A percentile compares a stretch with the other conserved stretches of the same genome.
Conservation (phyloP, 2,113 vertebrate genomes). For the Melanotaenia duboulayi region DNA sequence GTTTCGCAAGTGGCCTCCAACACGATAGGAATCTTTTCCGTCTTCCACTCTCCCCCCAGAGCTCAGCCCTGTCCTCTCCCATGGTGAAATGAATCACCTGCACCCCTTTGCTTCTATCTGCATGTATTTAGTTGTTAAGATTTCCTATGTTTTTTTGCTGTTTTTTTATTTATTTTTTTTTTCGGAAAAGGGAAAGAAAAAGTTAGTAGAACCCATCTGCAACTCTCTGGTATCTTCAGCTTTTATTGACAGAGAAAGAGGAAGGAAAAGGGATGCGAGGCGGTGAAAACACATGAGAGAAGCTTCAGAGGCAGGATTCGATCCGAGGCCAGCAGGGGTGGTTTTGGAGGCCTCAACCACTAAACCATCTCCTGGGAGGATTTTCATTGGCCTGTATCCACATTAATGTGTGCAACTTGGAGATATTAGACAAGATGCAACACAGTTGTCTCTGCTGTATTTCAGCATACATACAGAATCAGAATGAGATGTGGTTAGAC, state of each 20-base stretch:
- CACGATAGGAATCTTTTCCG: constrained; percentile 55
- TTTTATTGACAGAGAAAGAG: constrained; percentile 51
- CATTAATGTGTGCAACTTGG: constrained; percentile 40
- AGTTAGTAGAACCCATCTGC: constrained; percentile 30
- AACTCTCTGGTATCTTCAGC: constrained; percentile 37
- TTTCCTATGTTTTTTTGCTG: constrained; percentile 17
- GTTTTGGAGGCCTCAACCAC: constrained; percentile 56
- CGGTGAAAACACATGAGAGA: constrained; percentile 50
- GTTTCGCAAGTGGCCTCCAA: constrained; percentile 69
- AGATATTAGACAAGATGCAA: constrained; percentile 48
- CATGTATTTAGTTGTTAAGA: constrained; percentile 25
- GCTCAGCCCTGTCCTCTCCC: constrained; percentile 60
- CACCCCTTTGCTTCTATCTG: constrained; percentile 34
- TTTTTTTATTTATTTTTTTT: too few relatives aligned
- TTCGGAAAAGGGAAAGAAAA: constrained; percentile 10
- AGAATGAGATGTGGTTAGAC: constrained; percentile 23
- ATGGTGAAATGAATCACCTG: constrained; percentile 73
- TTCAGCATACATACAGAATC: constrained; percentile 6
- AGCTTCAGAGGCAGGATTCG: constrained; percentile 60
- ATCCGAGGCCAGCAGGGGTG: constrained; percentile 61
- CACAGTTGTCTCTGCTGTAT: constrained; percentile 1
- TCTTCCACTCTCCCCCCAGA: constrained; percentile 52
- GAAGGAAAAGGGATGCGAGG: constrained; percentile 31
- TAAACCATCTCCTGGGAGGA: constrained; percentile 60
- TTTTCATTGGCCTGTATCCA: constrained; percentile 24